These are phyloP conservation scores for Leptopilina myrica DNA, from an alignment of 2,888 invertebrate genomes.

Conservation along the genomic window DNA sequence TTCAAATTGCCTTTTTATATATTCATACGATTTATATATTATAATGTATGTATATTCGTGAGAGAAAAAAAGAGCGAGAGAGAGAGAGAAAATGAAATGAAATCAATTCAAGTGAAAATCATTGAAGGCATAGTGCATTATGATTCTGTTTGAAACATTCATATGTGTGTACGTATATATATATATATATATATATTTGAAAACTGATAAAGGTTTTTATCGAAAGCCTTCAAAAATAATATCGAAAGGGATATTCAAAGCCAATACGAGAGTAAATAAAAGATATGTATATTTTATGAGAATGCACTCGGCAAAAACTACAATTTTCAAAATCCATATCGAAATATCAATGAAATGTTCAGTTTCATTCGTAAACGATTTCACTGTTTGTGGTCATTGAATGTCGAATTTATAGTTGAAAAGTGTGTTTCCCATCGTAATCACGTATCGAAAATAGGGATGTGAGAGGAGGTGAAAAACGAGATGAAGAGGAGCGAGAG, in stretches of 20 bases:
- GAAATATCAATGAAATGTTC: conserved; percentile 10
- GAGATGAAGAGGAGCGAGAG: too few species aligned
- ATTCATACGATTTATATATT: too few species aligned
- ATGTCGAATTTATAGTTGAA: conserved; percentile 24
- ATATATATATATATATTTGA: background rate
- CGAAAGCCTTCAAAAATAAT: conserved; percentile 7
- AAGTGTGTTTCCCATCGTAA: conserved; percentile 15
- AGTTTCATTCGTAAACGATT: conserved; percentile 15
- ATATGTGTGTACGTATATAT: too few species aligned
- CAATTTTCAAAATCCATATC: background rate
- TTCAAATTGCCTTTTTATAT: too few species aligned
- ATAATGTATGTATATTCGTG: background rate
- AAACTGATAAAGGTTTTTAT: conserved; percentile 9
- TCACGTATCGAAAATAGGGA: background rate
- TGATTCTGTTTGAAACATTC: background rate
- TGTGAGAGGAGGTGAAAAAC: background rate
- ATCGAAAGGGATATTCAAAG: conserved; percentile 8
- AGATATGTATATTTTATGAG: conserved; percentile 20
- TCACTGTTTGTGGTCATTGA: conserved; percentile 3
- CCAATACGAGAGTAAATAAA: conserved; percentile 9
- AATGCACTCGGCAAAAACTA: background rate
- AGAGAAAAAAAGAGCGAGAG: too few species aligned
- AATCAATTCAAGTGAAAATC: background rate
- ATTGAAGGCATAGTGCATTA: conserved; percentile 1
- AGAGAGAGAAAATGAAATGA: background rate